phyloP scores from a whole-genome alignment of 2,113 vertebrate species.

The Plotosus lineatus region DNA sequence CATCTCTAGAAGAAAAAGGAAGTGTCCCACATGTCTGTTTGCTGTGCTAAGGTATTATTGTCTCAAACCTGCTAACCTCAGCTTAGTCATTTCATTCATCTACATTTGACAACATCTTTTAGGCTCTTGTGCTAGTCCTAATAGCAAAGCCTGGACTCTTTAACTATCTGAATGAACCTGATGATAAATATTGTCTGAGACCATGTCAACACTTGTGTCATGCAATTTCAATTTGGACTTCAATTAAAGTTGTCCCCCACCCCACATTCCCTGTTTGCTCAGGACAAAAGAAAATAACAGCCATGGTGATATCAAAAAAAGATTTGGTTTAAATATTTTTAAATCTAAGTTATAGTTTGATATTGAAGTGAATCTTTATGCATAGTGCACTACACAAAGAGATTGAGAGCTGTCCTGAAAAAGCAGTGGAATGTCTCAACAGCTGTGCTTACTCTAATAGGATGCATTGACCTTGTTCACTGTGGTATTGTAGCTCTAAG shows the following conservation, averaged over 20 bases:
- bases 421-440: background rate
- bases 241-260: conserved; percentile 57
- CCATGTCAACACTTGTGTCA: conserved; percentile 63
- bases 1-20: conserved; percentile 26
- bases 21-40: conserved; percentile 23
- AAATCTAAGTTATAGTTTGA: background rate
- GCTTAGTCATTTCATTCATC: background rate
- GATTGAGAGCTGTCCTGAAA: background rate
- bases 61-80: background rate
- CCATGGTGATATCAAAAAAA: background rate
- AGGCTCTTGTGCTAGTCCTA: conserved; percentile 36
- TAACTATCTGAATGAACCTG: conserved; percentile 53
- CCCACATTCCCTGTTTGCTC: conserved; percentile 43
- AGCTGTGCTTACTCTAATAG: background rate
- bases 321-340: background rate
- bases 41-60: conserved; percentile 38
- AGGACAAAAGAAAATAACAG: conserved; percentile 58
- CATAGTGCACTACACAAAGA: background rate
- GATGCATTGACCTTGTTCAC: background rate
- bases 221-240: conserved; percentile 50
- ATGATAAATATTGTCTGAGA: conserved; percentile 59
- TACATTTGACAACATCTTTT: conserved; percentile 14
- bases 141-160: background rate
- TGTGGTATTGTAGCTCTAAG: background rate
- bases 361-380: background rate